phyloP scores from a whole-genome alignment of 2,888 invertebrate genomes.

The Rotaria macrura region DNA sequence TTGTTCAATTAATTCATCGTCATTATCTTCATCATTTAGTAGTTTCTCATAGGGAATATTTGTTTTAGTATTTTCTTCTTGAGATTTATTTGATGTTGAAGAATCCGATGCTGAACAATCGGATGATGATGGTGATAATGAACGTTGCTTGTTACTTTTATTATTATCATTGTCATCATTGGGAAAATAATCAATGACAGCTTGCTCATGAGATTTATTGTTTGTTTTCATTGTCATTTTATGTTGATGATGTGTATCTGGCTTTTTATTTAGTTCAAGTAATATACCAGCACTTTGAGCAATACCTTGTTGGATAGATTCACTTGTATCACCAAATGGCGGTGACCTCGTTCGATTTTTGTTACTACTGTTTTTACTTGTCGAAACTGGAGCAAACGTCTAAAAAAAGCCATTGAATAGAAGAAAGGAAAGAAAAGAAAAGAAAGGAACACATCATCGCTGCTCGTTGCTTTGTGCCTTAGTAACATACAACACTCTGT shows the following conservation, averaged over 20 bases:
- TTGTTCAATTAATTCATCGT: background rate
- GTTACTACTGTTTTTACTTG: no score
- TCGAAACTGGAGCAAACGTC: no score
- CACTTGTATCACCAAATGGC: no score
- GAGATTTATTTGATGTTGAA: background rate
- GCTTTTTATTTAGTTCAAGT: background rate
- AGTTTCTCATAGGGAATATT: no score
- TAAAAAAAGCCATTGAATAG: no score
- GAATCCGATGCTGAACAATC: background rate
- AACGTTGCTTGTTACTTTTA: background rate
- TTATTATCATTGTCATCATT: background rate
- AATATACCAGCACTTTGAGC: slow-evolving; percentile 1
- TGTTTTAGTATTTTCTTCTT: no score
- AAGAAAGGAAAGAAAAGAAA: no score
- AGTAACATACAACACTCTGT: no score
- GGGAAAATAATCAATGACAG: background rate
- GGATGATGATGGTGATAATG: background rate
- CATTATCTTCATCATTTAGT: no score
- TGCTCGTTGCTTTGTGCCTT: no score
- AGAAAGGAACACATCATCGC: no score
- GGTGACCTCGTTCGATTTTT: no score
- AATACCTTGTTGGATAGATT: background rate
- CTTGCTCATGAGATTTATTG: background rate
- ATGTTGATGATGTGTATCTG: background rate
- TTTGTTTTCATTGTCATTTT: background rate